These are phyloP conservation scores for Dolichomitus sp. DNA, from an alignment of 2,888 invertebrate genomes.

Conservation along the genomic window DNA sequence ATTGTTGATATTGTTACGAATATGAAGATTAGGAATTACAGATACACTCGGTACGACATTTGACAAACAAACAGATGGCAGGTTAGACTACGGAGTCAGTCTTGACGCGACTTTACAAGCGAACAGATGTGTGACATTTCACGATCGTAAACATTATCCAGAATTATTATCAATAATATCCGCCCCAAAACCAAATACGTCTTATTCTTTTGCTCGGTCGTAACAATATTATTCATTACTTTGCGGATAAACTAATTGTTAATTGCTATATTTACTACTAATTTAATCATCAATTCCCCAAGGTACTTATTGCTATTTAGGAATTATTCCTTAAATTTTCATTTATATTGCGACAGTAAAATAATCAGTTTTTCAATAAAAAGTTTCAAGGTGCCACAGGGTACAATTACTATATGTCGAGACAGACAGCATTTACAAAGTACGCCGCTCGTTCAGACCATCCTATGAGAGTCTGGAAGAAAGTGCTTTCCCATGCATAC, in stretches of 20 bases:
- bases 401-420: background rate
- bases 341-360: background rate
- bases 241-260: background rate
- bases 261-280: background rate
- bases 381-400: background rate
- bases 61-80: too few species aligned
- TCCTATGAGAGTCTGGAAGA: slow-evolving; percentile 72
- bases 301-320: background rate
- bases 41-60: too few species aligned
- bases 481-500: slow-evolving; percentile 76
- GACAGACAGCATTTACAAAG: background rate
- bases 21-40: too few species aligned
- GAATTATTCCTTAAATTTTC: background rate
- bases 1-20: too few species aligned
- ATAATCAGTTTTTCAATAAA: background rate
- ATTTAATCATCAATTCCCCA: background rate
- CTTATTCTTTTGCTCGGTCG: too few species aligned
- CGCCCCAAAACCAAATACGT: too few species aligned
- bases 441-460: slow-evolving; percentile 1
- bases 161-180: too few species aligned
- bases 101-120: too few species aligned
- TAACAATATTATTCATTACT: too few species aligned
- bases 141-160: too few species aligned
- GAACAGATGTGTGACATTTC: too few species aligned
- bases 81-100: too few species aligned